These are phyloP conservation scores for Agrotis ipsilon DNA, from an alignment of 2,888 invertebrate genomes.

Conservation along the genomic window DNA sequence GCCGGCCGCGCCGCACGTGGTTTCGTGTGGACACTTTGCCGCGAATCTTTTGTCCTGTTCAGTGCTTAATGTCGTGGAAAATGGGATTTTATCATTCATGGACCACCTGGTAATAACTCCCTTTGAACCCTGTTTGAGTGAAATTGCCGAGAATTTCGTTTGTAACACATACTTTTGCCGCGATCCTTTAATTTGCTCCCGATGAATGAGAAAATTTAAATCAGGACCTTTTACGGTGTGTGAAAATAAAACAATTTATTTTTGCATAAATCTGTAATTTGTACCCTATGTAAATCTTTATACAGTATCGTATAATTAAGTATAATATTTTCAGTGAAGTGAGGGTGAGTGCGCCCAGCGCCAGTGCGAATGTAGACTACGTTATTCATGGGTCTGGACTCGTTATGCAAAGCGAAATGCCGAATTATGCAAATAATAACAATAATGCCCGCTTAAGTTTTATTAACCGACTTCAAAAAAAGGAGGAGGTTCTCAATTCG, in stretches of 20 bases:
- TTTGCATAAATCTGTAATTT: constrained; percentile 51
- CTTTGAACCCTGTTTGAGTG: constrained; percentile 46
- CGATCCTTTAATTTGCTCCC: constrained; percentile 42
- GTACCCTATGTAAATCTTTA: constrained; percentile 47
- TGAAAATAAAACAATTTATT: constrained; percentile 31
- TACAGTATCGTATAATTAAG: constrained; percentile 45
- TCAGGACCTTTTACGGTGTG: constrained; percentile 21
- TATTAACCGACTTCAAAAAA: too few relatives aligned
- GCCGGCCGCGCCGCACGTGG: constrained; percentile 84
- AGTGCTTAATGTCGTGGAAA: constrained; percentile 77
- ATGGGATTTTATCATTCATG: constrained; percentile 74
- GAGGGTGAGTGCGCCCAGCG: constrained; percentile 67
- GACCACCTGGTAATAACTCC: constrained; percentile 65
- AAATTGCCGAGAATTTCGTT: constrained; percentile 36
- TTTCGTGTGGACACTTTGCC: constrained; percentile 75
- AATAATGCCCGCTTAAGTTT: constrained; percentile 78
- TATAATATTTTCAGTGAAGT: constrained; percentile 60
- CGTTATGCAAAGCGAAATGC: constrained; percentile 83
- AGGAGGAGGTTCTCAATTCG: too few relatives aligned
- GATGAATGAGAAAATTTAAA: constrained; percentile 45
- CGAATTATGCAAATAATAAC: constrained; percentile 84
- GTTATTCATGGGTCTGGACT: constrained; percentile 78
- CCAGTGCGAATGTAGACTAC: constrained; percentile 72
- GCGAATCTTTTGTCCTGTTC: constrained; percentile 82
- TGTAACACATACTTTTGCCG: constrained; percentile 28